Evolutionary conservation across 2,113 vertebrate species (phyloP), one percentile per base, ranked within the genome.

Genomic region (Mellivora capensis): DNA sequence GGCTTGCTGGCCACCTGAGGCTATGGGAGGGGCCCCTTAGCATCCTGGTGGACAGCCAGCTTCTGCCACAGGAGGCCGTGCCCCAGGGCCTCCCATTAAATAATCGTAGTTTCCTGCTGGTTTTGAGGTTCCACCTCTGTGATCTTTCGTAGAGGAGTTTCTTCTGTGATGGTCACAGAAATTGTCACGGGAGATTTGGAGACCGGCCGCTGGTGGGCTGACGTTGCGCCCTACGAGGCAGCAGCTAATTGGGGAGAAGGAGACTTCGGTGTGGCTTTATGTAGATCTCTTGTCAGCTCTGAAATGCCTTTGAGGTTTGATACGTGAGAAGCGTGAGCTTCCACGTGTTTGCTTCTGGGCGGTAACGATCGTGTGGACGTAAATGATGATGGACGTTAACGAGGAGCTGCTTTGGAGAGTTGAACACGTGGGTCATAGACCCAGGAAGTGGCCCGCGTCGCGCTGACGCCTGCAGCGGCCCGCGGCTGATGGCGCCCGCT

Each of bases 41-140:
- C 57, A 4, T 59, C 2, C 23, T 21, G 57, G 42, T 76, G 21
- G 57, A 42, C 87, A 61, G 86, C 57, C 71, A 27, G 71, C 54
- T 37, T 64, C n/a, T 42, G 77, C 62, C n/a, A 10, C 20, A 0
- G 42, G 77, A 54, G 31, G 77, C 47, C 2, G n/a, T 0, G 42
- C 6, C 93, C 93, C 29, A 37, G 64, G 27, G 34, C 77, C 77
- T 20, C 52, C 81, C 31, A 5, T 29, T 0, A 4, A 31, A 4
- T 14, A 0, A 0, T 34, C 0, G 0, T 1, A 2, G 34, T 29
- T 23, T 92, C 42, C 12, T 5, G 7, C 29, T 2, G 6, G 44
- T 31, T 80, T 34, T 67, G 59, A 12, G 59, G 37, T 44, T 13
- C 61, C 17, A 3, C 4, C 25, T 47, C 54, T 37, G 4, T 74